Base-by-base conservation (phyloP, 2,113 vertebrate species). In the Corythaeola cristata region DNA sequence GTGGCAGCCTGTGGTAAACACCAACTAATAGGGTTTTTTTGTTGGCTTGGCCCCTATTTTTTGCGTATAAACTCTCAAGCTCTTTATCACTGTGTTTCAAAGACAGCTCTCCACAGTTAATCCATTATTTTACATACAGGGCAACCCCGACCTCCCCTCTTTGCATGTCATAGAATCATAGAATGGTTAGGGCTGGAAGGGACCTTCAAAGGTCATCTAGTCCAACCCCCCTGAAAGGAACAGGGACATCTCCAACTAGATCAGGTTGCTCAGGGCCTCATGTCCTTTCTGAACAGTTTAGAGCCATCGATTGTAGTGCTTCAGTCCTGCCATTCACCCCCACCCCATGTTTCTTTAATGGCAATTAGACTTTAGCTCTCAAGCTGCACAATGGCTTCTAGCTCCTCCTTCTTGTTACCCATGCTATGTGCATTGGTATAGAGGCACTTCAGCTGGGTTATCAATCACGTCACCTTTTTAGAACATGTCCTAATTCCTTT, bases 371-470 rank as follows among this genome's bases (percentile, higher is more conserved):
- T 39, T 9, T 47, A 63, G 7, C 16, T 72, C 56, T 73, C 30
- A 33, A 35, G 9, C 32, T 47, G 14, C 24, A 26, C 12, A 56
- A 9, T 23, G 20, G 17, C 12, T 73, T 80, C 13, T 24, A 73
- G n/a, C 15, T 64, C 24, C 24, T 64, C 41, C 24, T 63, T 28
- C 67, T 20, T 28, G 17, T 27, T 52, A 18, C 11, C 26, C 4
- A 24, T 6, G 27, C 8, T 26, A 33, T 0, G 1, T 63, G 18
- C 8, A n/a, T 23, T 53, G 26, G 8, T 20, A 20, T 7, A 68
- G 45, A 82, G 19, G 15, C 10, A 41, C 22, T 69, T 39, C 39
- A 39, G 39, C 39, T 39, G 39, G 39, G 39, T 39, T 39, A n/a
- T 24, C 0, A 1, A 44, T 9, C 6, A 24, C 24, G 37, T 45